Conservation (phyloP, 53 echinoderm and acorn worm species). For the Stichopus horrens region DNA sequence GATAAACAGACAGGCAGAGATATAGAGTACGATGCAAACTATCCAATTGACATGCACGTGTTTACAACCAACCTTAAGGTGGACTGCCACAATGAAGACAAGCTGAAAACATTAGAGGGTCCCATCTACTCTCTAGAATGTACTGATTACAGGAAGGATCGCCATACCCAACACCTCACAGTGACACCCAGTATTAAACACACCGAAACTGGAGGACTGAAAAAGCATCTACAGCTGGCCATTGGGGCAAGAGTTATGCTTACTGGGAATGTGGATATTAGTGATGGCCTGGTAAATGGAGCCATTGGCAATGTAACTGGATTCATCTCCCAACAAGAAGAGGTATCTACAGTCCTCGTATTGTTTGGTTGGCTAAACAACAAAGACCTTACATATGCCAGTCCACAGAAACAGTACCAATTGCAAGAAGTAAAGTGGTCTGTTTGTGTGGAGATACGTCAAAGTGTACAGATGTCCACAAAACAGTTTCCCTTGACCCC, state of each 20-base stretch:
- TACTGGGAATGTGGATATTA: conserved; percentile 47
- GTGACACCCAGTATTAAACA: conserved; percentile 23
- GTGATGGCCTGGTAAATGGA: conserved; percentile 67
- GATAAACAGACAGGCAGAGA: background rate
- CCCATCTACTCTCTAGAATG: background rate
- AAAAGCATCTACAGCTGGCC: conserved; percentile 12
- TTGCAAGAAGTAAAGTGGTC: background rate
- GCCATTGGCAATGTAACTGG: conserved; percentile 48
- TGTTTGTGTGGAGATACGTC: conserved; percentile 25
- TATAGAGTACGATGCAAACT: background rate
- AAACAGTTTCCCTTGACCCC: conserved; percentile 51
- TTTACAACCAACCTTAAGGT: conserved; percentile 50
- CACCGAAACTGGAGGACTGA: conserved; percentile 43
- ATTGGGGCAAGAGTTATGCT: conserved; percentile 55
- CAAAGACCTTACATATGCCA: background rate
- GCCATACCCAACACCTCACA: background rate
- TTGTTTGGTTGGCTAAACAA: background rate
- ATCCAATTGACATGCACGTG: conserved; percentile 44
- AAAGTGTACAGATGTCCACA: conserved; percentile 27
- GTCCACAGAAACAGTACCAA: conserved; percentile 39
- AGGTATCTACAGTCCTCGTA: background rate
- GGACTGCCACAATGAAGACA: conserved; percentile 42
- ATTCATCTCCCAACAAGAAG: background rate
- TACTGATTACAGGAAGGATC: conserved; percentile 4
- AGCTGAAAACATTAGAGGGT: background rate